Evolutionary conservation across 2,113 vertebrate genomes (phyloP).

Genomic region (Vimba vimba): DNA sequence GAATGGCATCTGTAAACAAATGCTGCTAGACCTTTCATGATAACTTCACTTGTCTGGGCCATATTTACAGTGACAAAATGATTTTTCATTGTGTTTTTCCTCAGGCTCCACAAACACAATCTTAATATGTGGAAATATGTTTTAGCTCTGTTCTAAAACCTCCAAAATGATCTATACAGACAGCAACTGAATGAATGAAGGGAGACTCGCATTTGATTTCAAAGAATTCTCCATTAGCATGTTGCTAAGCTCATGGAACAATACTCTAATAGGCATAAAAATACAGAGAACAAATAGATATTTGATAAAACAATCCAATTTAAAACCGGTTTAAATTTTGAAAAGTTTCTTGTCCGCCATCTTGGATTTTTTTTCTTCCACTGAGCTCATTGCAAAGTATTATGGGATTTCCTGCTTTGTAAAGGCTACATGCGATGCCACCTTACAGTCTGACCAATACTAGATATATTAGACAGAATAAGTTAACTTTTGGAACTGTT

Average conservation of each 20-base stretch:
- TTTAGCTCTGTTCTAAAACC: background rate
- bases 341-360: background rate
- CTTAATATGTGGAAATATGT: background rate
- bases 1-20: background rate
- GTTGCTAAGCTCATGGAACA: background rate
- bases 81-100: constrained; percentile 2
- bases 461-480: background rate
- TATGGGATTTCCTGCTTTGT: background rate
- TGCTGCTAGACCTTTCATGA: background rate
- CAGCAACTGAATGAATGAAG: background rate
- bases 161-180: background rate
- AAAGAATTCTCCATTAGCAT: background rate
- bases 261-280: background rate
- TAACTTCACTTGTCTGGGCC: background rate
- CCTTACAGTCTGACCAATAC: background rate
- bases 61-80: background rate
- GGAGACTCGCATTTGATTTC: background rate
- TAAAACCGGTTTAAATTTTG: background rate
- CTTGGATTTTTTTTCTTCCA: background rate
- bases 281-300: background rate
- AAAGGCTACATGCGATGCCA: background rate
- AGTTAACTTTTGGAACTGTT: too few species aligned
- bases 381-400: background rate
- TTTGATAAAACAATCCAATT: background rate
- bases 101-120: background rate